Evolutionary conservation across 2,113 vertebrate genomes (phyloP).

Genomic region (Cavia porcellus): DNA sequence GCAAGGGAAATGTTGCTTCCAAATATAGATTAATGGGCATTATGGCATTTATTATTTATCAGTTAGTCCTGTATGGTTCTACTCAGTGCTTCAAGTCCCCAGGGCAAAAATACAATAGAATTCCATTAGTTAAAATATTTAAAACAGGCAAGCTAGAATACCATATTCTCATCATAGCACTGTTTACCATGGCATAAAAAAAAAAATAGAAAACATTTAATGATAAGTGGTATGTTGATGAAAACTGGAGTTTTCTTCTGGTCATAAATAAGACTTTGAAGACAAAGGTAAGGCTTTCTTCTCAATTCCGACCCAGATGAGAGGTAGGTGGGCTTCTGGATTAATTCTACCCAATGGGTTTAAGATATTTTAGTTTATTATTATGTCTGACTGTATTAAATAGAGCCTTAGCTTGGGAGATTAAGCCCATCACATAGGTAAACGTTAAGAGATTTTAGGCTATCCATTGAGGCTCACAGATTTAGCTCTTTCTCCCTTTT

Average conservation of each 20-base stretch:
- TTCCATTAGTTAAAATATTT: slow-evolving; percentile 76
- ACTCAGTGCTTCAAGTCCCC: slow-evolving; percentile 1
- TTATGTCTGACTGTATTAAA: slow-evolving; percentile 13
- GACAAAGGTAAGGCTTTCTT: neutral
- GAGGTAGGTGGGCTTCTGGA: neutral
- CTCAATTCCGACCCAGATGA: neutral
- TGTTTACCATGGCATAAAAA: neutral
- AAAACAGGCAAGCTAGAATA: slow-evolving; percentile 42
- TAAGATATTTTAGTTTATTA: neutral
- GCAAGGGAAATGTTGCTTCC: slow-evolving; percentile 32
- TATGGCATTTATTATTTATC: slow-evolving; percentile 68
- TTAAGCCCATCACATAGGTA: neutral
- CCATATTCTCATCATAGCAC: neutral
- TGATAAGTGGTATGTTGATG: neutral
- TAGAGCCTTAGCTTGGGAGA: neutral
- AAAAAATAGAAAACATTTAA: neutral
- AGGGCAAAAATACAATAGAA: slow-evolving; percentile 51
- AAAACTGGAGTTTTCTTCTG: neutral
- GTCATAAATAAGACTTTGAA: neutral
- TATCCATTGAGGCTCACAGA: neutral
- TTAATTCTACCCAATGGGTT: neutral
- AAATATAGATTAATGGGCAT: slow-evolving; percentile 65
- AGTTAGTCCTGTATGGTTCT: slow-evolving; percentile 25
- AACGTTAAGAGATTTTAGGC: neutral
- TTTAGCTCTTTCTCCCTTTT: neutral